Conservation (phyloP, 1,140 invertebrate species). For the Metopolophium dirhodum region DNA sequence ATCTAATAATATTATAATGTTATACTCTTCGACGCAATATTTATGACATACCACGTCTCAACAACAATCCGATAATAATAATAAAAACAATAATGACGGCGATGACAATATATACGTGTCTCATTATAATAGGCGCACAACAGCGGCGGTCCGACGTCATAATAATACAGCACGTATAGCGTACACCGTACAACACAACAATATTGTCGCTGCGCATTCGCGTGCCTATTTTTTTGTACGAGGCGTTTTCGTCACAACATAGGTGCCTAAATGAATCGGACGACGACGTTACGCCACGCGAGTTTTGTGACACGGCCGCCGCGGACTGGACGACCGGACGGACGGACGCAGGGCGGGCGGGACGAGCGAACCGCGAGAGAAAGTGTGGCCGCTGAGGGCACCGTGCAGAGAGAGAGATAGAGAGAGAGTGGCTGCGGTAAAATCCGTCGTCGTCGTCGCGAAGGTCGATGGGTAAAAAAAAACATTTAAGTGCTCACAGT, state of each 20-base stretch:
- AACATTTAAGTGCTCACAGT: background rate
- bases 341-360: too few relatives aligned
- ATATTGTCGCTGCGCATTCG: background rate
- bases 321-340: background rate
- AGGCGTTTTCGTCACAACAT: background rate
- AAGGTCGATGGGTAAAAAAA: background rate
- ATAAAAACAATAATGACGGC: background rate
- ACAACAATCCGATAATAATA: constrained; percentile 11
- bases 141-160: too few relatives aligned
- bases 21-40: background rate
- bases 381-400: background rate
- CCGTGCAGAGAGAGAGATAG: too few relatives aligned
- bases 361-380: background rate
- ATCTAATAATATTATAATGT: background rate
- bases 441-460: background rate
- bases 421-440: background rate
- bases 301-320: too few relatives aligned
- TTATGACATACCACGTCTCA: background rate
- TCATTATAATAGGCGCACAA: background rate
- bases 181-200: too few relatives aligned
- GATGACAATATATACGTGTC: background rate
- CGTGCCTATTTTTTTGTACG: background rate
- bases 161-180: too few relatives aligned
- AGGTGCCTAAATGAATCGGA: background rate
- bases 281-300: background rate